These are phyloP conservation scores for Monopterus albus DNA, from an alignment of 2,113 vertebrate species.

Conservation along the genomic window DNA sequence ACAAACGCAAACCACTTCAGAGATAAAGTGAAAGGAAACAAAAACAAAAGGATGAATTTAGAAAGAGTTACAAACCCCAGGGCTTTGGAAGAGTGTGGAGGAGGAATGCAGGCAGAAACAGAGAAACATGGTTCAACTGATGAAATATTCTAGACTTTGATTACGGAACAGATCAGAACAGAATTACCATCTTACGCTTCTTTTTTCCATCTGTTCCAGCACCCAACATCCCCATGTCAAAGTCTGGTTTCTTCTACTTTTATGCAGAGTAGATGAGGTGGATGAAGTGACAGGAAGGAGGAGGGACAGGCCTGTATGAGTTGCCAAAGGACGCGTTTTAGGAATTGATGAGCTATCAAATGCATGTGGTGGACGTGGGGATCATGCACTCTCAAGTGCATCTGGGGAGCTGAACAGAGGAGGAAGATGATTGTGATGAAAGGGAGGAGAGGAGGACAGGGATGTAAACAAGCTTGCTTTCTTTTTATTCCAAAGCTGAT, in stretches of 20 bases:
- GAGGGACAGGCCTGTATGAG: background rate
- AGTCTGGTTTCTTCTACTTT: background rate
- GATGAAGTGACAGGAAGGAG: conserved; percentile 13
- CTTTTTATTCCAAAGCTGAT: conserved; percentile 33
- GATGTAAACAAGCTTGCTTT: conserved; percentile 35
- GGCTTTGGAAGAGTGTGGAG: conserved; percentile 51
- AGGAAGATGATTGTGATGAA: conserved; percentile 15
- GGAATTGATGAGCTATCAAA: conserved; percentile 22
- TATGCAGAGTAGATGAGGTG: conserved; percentile 13
- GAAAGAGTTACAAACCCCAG: conserved; percentile 44
- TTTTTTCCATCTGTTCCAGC: conserved; percentile 30
- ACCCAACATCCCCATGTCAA: conserved; percentile 12
- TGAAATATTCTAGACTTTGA: conserved; percentile 62
- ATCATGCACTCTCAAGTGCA: conserved; percentile 41
- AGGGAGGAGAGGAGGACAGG: background rate
- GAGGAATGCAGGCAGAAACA: conserved; percentile 48
- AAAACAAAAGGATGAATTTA: conserved; percentile 13
- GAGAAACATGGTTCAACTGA: conserved; percentile 38
- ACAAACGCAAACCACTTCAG: conserved; percentile 37
- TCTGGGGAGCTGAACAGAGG: conserved; percentile 38
- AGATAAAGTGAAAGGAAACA: conserved; percentile 33
- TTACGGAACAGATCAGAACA: conserved; percentile 56
- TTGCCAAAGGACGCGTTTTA: conserved; percentile 29
- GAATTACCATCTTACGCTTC: conserved; percentile 12
- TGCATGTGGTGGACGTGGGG: conserved; percentile 21